A percentile compares a stretch with the other conserved stretches of the same genome.
Evolutionary conservation across 2,113 vertebrate genomes (phyloP).

Genomic region (Isichthys henryi): DNA sequence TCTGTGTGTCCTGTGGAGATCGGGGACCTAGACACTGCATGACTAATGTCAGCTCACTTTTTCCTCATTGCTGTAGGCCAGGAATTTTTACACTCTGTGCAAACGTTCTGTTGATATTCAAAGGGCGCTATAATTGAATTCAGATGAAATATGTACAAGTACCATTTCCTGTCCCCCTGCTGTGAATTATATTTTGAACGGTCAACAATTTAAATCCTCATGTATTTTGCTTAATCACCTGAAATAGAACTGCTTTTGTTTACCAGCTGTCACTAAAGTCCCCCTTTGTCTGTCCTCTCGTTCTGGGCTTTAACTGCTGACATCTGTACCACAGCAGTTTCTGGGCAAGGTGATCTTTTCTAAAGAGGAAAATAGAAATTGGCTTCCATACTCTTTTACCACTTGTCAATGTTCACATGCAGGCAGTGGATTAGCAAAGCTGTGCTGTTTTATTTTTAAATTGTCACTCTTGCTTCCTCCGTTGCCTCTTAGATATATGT

Average conservation of each 20-base stretch:
- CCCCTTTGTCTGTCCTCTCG: not conserved
- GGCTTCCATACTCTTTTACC: not conserved
- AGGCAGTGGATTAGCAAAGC: not conserved
- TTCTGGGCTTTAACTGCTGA: not conserved
- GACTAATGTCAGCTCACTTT: not conserved
- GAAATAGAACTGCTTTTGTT: not conserved
- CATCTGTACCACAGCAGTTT: not conserved
- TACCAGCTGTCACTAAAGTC: constrained; percentile 4
- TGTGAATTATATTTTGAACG: not conserved
- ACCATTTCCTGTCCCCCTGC: not conserved
- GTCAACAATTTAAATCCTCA: not conserved
- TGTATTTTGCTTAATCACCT: not conserved
- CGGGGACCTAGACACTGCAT: not conserved
- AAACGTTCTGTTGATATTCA: not conserved
- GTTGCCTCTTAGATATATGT: not conserved
- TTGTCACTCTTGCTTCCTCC: not conserved
- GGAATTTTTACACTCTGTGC: not conserved
- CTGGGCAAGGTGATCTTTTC: not conserved
- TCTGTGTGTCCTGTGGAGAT: not conserved
- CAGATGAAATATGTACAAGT: not conserved
- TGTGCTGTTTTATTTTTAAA: not conserved
- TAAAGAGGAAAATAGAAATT: not conserved
- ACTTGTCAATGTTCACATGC: not conserved
- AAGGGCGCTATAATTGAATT: not conserved
- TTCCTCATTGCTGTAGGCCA: not conserved